Evolutionary conservation across 2,888 invertebrate genomes (phyloP), one percentile per base, ranked within the genome.

Genomic region (Nemotelus pantherinus): DNA sequence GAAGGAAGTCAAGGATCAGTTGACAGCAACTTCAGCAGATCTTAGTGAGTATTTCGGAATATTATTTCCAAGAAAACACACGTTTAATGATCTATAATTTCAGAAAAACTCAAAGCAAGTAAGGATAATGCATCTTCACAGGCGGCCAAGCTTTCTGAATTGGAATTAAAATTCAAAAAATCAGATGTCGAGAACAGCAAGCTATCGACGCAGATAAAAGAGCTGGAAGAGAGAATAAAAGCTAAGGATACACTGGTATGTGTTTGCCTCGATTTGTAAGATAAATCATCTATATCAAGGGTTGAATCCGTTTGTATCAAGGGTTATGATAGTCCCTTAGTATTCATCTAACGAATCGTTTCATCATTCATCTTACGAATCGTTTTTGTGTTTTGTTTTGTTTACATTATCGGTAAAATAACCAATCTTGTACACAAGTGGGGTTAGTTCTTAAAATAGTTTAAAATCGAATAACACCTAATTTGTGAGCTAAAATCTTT

Each of bases 91-190:
- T 25, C 25, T 25, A 25, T 25, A 25, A 25, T 25, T 79, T 4
- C 65, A 84, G 85, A 85, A 79, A 84, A 85, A 65, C 71, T 86
- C 41, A 81, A 80, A 67, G 70, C 79, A 39, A 79, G 76, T 44
- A 77, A 77, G 43, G 79, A 80, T 55, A 76, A 6, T 84, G 77
- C 81, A 3, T 80, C 83, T 1, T 80, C 83, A 41, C 91, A 91
- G 83, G 86, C 89, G 58, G 90, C 90, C 80, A 92, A 92, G 83
- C 86, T 92, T 67, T 85, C 86, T 58, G 92, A 93, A 60, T 84
- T 92, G 82, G 93, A 93, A 84, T 90, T 90, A 82, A 92, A 92
- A 86, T 82, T 92, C 1, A 92, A 91, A 83, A 92, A 92, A 81
- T 85, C 89, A 41, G 93, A 93, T 81, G 92, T 92, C n/a, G 92